A percentile compares a stretch with the other conserved stretches of the same genome.
phyloP scores from a whole-genome alignment of 2,797 vertebrate genomes.

The Mustela erminea region DNA sequence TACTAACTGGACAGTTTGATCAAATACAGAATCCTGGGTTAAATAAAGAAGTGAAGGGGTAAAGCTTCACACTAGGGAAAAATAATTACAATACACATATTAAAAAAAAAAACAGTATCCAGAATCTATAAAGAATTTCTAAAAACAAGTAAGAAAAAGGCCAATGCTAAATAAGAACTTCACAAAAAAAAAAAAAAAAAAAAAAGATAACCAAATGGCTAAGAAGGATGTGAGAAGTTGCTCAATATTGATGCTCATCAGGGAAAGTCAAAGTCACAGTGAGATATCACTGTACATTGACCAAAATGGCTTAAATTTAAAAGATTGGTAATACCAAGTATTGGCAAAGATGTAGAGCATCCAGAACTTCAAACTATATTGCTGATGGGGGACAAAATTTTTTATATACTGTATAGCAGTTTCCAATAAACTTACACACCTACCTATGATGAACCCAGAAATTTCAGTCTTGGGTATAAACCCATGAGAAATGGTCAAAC shows the following conservation, averaged over 20 bases:
- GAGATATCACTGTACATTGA: background rate
- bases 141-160: slow-evolving; percentile 30
- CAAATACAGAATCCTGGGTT: background rate
- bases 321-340: background rate
- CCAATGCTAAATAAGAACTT: background rate
- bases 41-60: background rate
- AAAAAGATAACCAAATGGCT: slow-evolving; percentile 16
- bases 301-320: background rate
- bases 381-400: background rate
- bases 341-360: background rate
- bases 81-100: background rate
- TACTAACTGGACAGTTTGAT: background rate
- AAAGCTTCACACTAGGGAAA: background rate
- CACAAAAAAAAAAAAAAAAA: background rate
- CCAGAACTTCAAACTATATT: background rate
- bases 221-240: background rate
- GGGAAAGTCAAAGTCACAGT: background rate
- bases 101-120: background rate
- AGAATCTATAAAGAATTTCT: slow-evolving; percentile 16
- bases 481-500: background rate
- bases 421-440: slow-evolving; percentile 15
- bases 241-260: background rate
- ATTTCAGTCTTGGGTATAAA: background rate
- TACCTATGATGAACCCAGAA: background rate
- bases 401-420: background rate